Evolutionary conservation across 2,888 invertebrate species (phyloP), one percentile per base, ranked within the genome.

Genomic region (Trachelus stipa): DNA sequence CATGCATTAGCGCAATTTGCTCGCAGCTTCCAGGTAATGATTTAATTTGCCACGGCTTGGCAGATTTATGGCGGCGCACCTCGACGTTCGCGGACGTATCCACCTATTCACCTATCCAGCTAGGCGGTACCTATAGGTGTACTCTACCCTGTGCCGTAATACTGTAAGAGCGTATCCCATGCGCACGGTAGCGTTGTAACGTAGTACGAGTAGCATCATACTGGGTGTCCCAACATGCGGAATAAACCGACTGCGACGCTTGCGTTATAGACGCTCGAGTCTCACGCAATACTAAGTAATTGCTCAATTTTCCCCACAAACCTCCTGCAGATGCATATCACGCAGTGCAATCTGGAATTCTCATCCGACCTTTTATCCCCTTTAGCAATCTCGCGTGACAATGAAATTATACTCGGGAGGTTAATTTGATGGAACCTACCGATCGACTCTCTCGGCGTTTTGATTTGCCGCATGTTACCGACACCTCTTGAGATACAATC

Each of bases 11-110:
- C 83, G 85, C 87, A 88, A 89, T 89, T 89, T 89, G 85, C 87
- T 87, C 83, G 80, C 84, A 86, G 87, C 88, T 88, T 86, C 87
- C 86, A 87, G 87, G 88, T 89, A 89, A 89, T 89, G 87, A 88
- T 89, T 89, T 88, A 88, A 89, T 89, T 89, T 88, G 85, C 87
- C 85, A 84, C 81, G 80, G 82, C 78, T 77, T 85, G 87, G 85
- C 85, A 89, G 89, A 88, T 89, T 89, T 89, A 89, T 87, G 81
- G 85, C 85, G 87, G 84, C 87, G 81, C 86, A 82, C 87, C 88
- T 87, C 84, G 81, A 78, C 81, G 81, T 85, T 81, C 83, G 83
- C 69, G 77, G 33, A 73, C n/a, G 71, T 78, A 56, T 69, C 76
- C 35, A 77, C 74, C 56, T 78, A 56, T 69, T 74, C 35, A 76